phyloP scores from a whole-genome alignment of 1,140 invertebrate species.

The Platyura marginata region DNA sequence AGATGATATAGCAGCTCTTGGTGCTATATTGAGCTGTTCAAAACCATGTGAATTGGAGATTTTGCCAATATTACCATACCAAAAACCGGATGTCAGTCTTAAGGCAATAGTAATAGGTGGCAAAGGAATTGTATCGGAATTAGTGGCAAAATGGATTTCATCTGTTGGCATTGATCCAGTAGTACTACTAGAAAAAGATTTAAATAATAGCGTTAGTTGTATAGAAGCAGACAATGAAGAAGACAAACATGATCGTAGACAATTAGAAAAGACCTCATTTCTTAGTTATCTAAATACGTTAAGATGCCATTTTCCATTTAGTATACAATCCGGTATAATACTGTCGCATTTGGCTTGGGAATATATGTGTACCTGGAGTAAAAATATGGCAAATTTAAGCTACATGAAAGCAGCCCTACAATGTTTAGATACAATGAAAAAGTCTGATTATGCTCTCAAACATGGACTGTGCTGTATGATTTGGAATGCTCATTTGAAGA shows the following conservation, averaged over 20 bases:
- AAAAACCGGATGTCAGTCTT: slow-evolving; percentile 46
- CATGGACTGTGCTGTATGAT: slow-evolving; percentile 63
- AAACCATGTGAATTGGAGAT: not conserved
- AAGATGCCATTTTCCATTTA: slow-evolving; percentile 65
- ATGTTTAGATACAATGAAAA: slow-evolving; percentile 28
- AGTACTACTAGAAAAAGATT: slow-evolving; percentile 13
- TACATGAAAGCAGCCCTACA: slow-evolving; percentile 40
- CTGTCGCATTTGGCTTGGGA: slow-evolving; percentile 81
- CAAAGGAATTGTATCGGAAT: slow-evolving; percentile 66
- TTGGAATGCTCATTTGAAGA: slow-evolving; percentile 71
- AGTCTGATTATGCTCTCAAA: slow-evolving; percentile 39
- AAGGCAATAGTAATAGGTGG: slow-evolving; percentile 55
- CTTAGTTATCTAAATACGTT: slow-evolving; percentile 39
- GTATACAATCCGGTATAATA: slow-evolving; percentile 56
- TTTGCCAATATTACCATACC: slow-evolving; percentile 32
- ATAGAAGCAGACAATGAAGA: slow-evolving; percentile 16
- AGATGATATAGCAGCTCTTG: slow-evolving; percentile 69
- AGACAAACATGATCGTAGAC: slow-evolving; percentile 5
- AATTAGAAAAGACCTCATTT: slow-evolving; percentile 19
- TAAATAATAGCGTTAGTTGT: slow-evolving; percentile 17
- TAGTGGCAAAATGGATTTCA: slow-evolving; percentile 64
- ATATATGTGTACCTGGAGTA: slow-evolving; percentile 69
- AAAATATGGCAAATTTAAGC: slow-evolving; percentile 45
- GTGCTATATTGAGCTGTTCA: slow-evolving; percentile 26
- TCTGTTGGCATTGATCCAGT: slow-evolving; percentile 45